Evolutionary conservation across 2,888 invertebrate genomes (phyloP), one percentile per base, ranked within the genome.

Genomic region (Clanis bilineata): DNA sequence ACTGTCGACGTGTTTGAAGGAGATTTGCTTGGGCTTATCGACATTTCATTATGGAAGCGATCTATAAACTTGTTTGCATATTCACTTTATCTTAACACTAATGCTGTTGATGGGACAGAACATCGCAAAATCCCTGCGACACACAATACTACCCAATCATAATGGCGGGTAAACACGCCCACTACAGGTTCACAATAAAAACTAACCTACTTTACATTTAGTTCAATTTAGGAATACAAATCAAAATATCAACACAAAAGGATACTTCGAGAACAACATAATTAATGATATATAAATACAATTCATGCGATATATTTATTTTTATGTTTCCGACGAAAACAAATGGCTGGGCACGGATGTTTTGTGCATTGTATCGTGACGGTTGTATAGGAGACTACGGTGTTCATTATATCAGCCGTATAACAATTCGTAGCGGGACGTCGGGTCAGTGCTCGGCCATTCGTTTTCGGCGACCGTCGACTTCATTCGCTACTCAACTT

Each of bases 131-230:
- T 70, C 64, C 59, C 57, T 23, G 58, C 67, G 66, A 69, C 67
- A 68, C 69, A 78, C 69, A 76, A 73, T 79, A 64, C 76, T 73
- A 77, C 69, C 74, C 68, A 71, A 76, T 76, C 66, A 69, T 64
- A 67, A 73, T 62, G 60, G 41, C 60, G 64, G 64, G 67, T 64
- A 63, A 65, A 51, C 51, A 18, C 18, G 58, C 67, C 75, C 76
- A 70, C 74, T 73, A 73, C 39, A 57, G 56, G 56, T 57, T 57
- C 43, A 66, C 65, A 64, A 61, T 76, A 73, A 72, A 62, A 71
- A 69, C 79, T 85, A 84, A 75, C 71, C 78, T 84, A 85, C 28
- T 51, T 51, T 86, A 87, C 85, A 86, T 77, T 83, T 83, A 86
- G 18, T 66, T 72, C 70, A 64, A 28, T 82, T 82, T 84, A 86